Conservation (phyloP, 2,888 invertebrate species). For the Cantharis rustica region DNA sequence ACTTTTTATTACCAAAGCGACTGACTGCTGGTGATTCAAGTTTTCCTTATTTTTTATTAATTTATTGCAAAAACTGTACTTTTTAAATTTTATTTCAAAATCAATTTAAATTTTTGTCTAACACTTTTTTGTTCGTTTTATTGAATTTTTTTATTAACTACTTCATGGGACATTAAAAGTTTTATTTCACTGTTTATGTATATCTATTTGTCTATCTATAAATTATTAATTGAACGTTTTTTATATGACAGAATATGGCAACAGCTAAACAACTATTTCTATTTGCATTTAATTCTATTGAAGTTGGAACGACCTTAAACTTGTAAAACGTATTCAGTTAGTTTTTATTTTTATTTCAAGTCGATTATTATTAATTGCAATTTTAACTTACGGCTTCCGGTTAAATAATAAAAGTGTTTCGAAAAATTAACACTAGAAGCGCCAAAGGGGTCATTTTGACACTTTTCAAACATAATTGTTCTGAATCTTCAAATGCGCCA, state of each 20-base stretch:
- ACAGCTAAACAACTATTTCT: no score
- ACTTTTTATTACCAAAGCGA: neutral
- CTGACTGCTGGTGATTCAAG: neutral
- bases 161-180: neutral
- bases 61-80: neutral
- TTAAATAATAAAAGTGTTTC: no score
- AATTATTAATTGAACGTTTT: neutral
- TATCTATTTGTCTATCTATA: neutral
- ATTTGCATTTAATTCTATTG: no score
- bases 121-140: neutral
- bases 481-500: no score
- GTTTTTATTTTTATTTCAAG: neutral
- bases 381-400: no score
- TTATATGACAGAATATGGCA: no score
- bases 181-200: neutral
- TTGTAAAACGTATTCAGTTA: no score
- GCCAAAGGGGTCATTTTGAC: no score
- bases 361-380: neutral
- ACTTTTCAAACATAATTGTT: no score
- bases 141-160: neutral
- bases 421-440: no score
- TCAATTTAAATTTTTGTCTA: neutral
- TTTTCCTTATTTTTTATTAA: neutral
- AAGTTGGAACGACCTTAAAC: no score
- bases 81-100: neutral